Conservation (phyloP, 2,113 vertebrate genomes). For the Addax nasomaculatus region DNA sequence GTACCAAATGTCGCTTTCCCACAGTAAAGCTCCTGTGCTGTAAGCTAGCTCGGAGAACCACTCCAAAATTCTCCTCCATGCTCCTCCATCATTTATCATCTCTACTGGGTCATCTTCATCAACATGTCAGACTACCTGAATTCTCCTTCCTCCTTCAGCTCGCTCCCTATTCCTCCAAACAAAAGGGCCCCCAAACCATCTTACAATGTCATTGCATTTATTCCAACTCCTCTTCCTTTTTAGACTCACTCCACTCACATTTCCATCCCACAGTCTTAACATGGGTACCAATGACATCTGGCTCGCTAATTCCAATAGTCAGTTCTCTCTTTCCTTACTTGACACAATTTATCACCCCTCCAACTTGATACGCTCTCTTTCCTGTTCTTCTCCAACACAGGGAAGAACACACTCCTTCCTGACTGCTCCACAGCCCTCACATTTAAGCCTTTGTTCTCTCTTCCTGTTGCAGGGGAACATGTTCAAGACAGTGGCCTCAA, state of each 20-base stretch:
- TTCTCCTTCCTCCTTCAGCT: not conserved
- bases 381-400: not conserved
- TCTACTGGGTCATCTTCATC: not conserved
- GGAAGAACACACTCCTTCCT: not conserved
- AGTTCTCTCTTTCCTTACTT: not conserved
- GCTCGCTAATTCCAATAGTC: not conserved
- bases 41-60: not conserved
- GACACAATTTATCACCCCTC: not conserved
- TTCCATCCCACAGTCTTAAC: not conserved
- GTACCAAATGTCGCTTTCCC: not conserved
- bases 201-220: not conserved
- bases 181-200: not conserved
- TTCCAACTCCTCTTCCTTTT: not conserved
- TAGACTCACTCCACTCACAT: not conserved
- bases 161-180: not conserved
- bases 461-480: not conserved
- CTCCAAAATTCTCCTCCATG: not conserved
- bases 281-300: not conserved
- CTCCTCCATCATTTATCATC: not conserved
- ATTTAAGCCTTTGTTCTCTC: not conserved
- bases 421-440: not conserved
- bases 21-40: not conserved
- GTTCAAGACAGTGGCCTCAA: not conserved
- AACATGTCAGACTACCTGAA: no score
- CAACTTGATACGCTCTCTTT: not conserved